A percentile compares a stretch with the other conserved stretches of the same genome.
phyloP scores from a whole-genome alignment of 2,888 invertebrate species.

The Eupithecia exiguata region DNA sequence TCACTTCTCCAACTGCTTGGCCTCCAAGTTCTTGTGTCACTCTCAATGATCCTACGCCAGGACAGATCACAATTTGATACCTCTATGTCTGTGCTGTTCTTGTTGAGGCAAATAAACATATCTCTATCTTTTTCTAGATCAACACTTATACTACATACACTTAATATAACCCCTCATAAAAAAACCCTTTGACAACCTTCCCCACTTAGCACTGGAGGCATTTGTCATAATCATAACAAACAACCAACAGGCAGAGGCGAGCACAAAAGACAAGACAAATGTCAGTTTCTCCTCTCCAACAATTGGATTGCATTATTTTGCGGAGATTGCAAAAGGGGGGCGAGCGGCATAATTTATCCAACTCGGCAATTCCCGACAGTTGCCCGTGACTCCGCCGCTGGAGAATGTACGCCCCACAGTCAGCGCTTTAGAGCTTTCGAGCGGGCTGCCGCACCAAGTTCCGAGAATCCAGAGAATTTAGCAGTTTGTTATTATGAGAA shows the following conservation, averaged over 20 bases:
- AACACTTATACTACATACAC: too few relatives aligned
- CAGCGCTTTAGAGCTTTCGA: slow-evolving; percentile 80
- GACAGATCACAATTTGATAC: too few relatives aligned
- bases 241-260: slow-evolving; percentile 51
- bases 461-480: slow-evolving; percentile 78
- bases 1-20: neutral
- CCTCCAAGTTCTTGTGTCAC: neutral
- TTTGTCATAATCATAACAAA: slow-evolving; percentile 44
- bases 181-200: slow-evolving; percentile 15
- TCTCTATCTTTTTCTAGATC: too few relatives aligned
- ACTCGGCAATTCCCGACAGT: slow-evolving; percentile 77
- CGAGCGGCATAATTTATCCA: slow-evolving; percentile 76
- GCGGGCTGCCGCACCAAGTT: slow-evolving; percentile 71
- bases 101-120: too few relatives aligned
- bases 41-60: neutral
- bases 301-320: slow-evolving; percentile 79
- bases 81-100: too few relatives aligned
- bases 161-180: neutral
- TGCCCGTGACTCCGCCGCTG: slow-evolving; percentile 70
- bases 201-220: slow-evolving; percentile 26
- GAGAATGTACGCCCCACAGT: slow-evolving; percentile 75
- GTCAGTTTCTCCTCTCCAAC: slow-evolving; percentile 67
- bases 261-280: slow-evolving; percentile 69
- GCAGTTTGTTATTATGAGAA: slow-evolving; percentile 79
- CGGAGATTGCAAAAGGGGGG: slow-evolving; percentile 74